Percentiles rank a stretch among this genome's conserved stretches.
phyloP scores from a whole-genome alignment of 2,797 vertebrate species.

The Atherinosoma microstoma region DNA sequence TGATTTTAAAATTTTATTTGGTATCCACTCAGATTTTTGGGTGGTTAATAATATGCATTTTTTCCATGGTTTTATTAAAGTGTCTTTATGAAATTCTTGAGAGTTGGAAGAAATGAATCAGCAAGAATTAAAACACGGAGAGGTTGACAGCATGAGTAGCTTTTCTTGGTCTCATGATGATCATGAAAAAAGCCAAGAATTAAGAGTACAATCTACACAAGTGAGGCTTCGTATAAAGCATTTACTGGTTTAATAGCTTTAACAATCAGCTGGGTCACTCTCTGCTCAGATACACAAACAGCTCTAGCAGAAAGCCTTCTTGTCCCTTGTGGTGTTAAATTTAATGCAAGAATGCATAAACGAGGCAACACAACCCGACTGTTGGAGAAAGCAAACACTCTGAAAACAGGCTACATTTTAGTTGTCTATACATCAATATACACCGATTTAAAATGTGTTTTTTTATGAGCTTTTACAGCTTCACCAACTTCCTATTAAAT shows the following conservation, averaged over 20 bases:
- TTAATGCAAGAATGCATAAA: conserved; percentile 41
- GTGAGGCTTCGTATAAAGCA: conserved; percentile 52
- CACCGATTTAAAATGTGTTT: conserved; percentile 17
- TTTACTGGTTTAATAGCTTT: conserved; percentile 60
- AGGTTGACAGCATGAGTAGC: conserved; percentile 9
- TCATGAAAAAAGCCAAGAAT: conserved; percentile 27
- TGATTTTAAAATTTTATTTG: background rate
- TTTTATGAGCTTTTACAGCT: conserved; percentile 24
- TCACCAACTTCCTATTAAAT: conserved; percentile 30
- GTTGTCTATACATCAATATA: conserved; percentile 14
- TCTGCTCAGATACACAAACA: conserved; percentile 32
- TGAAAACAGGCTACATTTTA: conserved; percentile 26
- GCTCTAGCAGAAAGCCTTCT: conserved; percentile 17
- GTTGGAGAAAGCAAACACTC: conserved; percentile 25
- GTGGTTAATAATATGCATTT: background rate
- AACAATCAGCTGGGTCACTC: conserved; percentile 37
- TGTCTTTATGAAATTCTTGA: background rate
- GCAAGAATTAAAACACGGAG: background rate
- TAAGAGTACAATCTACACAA: conserved; percentile 28
- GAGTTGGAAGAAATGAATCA: background rate
- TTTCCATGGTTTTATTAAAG: background rate
- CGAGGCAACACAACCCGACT: conserved; percentile 9
- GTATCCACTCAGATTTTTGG: background rate
- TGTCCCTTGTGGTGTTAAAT: conserved; percentile 21
- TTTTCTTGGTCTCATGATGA: conserved; percentile 22